Percentiles rank a stretch among this genome's conserved stretches.
Evolutionary conservation across 2,797 vertebrate genomes (phyloP).

Genomic region (Eulemur albifrons): DNA sequence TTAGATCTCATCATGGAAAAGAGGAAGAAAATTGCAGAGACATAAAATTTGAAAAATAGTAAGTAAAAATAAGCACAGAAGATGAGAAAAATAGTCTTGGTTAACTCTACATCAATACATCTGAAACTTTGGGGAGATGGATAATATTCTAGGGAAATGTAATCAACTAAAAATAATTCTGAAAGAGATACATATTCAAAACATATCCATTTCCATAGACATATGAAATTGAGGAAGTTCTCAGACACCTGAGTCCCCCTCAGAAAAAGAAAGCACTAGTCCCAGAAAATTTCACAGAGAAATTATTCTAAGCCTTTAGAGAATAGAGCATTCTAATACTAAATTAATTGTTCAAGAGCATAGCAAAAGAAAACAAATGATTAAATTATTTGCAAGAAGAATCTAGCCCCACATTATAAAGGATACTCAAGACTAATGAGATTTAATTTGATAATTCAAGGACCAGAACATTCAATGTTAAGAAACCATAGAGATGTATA

Average conservation of each 20-base stretch:
- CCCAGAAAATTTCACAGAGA: not conserved
- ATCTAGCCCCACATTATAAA: not conserved
- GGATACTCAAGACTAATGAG: not conserved
- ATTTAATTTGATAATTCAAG: not conserved
- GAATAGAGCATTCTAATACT: not conserved
- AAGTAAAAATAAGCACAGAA: not conserved
- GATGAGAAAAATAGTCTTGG: not conserved
- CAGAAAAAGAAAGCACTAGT: not conserved
- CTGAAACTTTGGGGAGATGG: not conserved
- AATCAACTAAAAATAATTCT: not conserved
- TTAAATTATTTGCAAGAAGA: not conserved
- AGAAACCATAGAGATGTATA: not conserved
- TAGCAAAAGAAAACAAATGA: not conserved
- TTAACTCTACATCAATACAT: not conserved
- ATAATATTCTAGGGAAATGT: not conserved
- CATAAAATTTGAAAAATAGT: not conserved
- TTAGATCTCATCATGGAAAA: not conserved
- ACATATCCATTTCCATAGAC: not conserved
- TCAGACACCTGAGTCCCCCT: not conserved
- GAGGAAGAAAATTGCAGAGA: not conserved
- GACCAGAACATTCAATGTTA: not conserved
- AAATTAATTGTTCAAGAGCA: not conserved
- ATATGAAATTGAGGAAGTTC: not conserved
- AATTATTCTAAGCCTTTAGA: not conserved
- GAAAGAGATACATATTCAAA: constrained; percentile 6